These are phyloP conservation scores for Callitettix versicolor DNA, from an alignment of 1,140 invertebrate genomes.

Conservation along the genomic window DNA sequence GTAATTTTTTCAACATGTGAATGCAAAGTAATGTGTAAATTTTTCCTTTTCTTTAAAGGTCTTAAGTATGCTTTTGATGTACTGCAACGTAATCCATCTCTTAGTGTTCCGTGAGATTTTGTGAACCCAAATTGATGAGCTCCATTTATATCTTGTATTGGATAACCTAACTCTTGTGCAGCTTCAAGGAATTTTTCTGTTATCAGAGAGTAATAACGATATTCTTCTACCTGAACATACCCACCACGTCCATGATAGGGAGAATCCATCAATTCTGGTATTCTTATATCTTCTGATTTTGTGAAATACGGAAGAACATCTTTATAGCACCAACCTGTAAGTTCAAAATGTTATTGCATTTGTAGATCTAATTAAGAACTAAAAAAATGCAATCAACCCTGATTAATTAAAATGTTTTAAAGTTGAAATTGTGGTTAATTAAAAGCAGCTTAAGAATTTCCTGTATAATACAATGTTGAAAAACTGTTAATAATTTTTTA, in stretches of 20 bases:
- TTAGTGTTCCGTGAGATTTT: slow-evolving; percentile 59
- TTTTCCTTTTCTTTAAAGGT: slow-evolving; percentile 59
- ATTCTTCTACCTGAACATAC: slow-evolving; percentile 53
- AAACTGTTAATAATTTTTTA: no score
- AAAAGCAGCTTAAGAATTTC: no score
- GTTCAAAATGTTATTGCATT: no score
- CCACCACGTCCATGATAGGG: slow-evolving; percentile 59
- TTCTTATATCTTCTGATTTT: slow-evolving; percentile 57
- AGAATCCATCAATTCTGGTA: slow-evolving; percentile 44
- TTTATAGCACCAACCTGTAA: slow-evolving; percentile 57
- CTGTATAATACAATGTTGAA: no score
- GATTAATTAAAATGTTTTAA: no score
- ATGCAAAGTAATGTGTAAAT: slow-evolving; percentile 57
- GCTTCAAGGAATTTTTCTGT: slow-evolving; percentile 53
- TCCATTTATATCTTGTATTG: slow-evolving; percentile 62
- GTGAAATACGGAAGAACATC: slow-evolving; percentile 75
- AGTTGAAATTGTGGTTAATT: no score
- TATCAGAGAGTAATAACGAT: slow-evolving; percentile 46
- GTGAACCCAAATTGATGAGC: slow-evolving; percentile 60
- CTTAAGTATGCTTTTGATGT: slow-evolving; percentile 69
- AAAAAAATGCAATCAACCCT: no score
- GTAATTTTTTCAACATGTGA: slow-evolving; percentile 53
- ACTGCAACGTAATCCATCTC: slow-evolving; percentile 52
- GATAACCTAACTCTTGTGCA: slow-evolving; percentile 57
- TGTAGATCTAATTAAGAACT: no score